These are phyloP conservation scores for Drosophila anceps DNA, from an alignment of 2,888 invertebrate genomes.

Conservation along the genomic window DNA sequence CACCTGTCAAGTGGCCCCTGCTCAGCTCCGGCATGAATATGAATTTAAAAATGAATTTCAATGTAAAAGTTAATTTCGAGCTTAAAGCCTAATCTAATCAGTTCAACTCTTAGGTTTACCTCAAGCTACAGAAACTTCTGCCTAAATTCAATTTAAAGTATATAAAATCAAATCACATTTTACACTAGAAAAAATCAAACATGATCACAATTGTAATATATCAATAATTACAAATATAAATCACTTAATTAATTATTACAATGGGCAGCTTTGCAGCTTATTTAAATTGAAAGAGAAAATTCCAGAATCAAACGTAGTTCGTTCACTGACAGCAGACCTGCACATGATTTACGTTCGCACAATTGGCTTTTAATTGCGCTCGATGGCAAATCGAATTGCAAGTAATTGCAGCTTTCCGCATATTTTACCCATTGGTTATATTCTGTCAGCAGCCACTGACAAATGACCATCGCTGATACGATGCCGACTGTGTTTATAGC, in stretches of 20 bases:
- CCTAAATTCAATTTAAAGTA: not conserved
- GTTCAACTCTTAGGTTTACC: too few relatives aligned
- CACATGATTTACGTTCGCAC: not conserved
- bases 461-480: not conserved
- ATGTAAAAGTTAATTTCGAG: too few relatives aligned
- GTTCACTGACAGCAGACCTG: not conserved
- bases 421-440: not conserved
- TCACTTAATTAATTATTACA: not conserved
- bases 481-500: constrained; percentile 5
- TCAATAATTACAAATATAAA: not conserved
- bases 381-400: constrained; percentile 5
- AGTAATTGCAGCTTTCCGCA: constrained; percentile 12
- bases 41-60: too few relatives aligned
- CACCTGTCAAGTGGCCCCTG: too few relatives aligned
- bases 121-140: too few relatives aligned
- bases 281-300: not conserved
- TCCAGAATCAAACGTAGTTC: not conserved
- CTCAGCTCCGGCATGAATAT: too few relatives aligned
- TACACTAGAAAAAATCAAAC: not conserved
- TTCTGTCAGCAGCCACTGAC: not conserved
- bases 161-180: not conserved
- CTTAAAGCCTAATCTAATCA: too few relatives aligned
- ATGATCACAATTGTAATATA: not conserved
- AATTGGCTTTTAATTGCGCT: constrained; percentile 9
- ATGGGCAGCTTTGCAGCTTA: not conserved